phyloP scores from a whole-genome alignment of 2,113 vertebrate species.

The Pagrus major region DNA sequence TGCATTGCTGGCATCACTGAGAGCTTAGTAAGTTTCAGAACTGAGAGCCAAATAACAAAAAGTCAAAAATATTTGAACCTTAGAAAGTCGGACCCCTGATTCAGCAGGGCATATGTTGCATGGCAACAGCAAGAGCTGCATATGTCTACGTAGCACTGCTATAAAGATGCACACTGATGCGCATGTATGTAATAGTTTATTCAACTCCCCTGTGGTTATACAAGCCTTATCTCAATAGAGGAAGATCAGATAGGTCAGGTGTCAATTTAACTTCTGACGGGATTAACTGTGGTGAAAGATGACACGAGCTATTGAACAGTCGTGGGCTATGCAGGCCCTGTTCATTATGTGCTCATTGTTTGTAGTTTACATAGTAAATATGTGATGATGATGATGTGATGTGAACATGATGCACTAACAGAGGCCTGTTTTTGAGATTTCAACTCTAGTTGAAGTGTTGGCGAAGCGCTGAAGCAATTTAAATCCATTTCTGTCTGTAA shows the following conservation, averaged over 20 bases:
- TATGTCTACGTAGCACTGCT: slow-evolving; percentile 7
- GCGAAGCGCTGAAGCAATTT: slow-evolving; percentile 44
- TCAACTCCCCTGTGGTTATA: not conserved
- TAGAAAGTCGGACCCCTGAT: slow-evolving; percentile 3
- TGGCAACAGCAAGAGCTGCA: slow-evolving; percentile 31
- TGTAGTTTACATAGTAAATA: slow-evolving; percentile 31
- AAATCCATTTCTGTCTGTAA: slow-evolving; percentile 57
- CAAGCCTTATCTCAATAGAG: slow-evolving; percentile 19
- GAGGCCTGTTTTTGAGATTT: slow-evolving; percentile 28
- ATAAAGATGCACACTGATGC: not conserved
- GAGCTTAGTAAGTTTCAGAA: slow-evolving; percentile 30
- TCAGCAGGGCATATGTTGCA: slow-evolving; percentile 22
- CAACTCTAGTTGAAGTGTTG: slow-evolving; percentile 19
- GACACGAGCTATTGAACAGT: slow-evolving; percentile 4
- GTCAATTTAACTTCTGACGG: slow-evolving; percentile 25
- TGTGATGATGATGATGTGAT: slow-evolving; percentile 13
- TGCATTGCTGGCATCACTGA: slow-evolving; percentile 14
- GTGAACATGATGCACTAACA: slow-evolving; percentile 6
- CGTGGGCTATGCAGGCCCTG: not conserved
- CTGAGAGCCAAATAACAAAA: not conserved
- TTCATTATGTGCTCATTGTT: slow-evolving; percentile 25
- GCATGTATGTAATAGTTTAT: slow-evolving; percentile 20
- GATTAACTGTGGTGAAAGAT: slow-evolving; percentile 46
- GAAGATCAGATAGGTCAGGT: slow-evolving; percentile 46
- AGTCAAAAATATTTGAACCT: slow-evolving; percentile 30